Evolutionary conservation across 37 sponge, comb jelly and placozoan species (phyloP).

Genomic region (Oopsacas minuta): DNA sequence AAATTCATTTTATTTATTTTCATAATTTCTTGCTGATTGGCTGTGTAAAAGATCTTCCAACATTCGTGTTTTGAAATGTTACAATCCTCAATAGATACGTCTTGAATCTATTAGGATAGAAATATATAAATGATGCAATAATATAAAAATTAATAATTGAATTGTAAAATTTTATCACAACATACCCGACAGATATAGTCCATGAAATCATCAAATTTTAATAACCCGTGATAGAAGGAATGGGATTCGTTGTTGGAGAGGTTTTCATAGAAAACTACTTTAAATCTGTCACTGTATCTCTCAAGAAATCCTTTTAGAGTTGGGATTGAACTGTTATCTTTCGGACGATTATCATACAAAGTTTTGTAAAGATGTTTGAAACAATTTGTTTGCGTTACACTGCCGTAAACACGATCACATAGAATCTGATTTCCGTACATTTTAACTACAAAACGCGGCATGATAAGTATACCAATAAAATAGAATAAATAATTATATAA

Average conservation of each 20-base stretch:
- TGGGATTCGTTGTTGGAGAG: not conserved
- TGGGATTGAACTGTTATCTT: constrained; percentile 10
- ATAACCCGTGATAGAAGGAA: not conserved
- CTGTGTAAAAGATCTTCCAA: not conserved
- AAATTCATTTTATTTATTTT: not conserved
- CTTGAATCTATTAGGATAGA: not conserved
- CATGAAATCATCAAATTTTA: constrained; percentile 20
- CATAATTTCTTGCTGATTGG: not conserved
- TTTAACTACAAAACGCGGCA: not conserved
- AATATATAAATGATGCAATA: not conserved
- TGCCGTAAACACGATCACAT: constrained; percentile 7
- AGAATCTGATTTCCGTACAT: constrained; percentile 12
- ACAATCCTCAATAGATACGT: not conserved
- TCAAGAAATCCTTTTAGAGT: not conserved
- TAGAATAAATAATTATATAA: not conserved
- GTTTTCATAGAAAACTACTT: not conserved
- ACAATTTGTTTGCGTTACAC: constrained; percentile 5
- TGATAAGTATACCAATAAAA: not conserved
- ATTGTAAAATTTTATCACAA: not conserved
- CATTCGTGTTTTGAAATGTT: not conserved
- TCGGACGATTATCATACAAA: not conserved
- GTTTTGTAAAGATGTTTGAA: constrained; percentile 2
- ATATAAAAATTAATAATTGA: not conserved
- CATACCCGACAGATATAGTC: not conserved
- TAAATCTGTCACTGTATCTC: not conserved